These are phyloP conservation scores for Zygaena filipendulae DNA, from an alignment of 2,888 invertebrate genomes.

Conservation along the genomic window DNA sequence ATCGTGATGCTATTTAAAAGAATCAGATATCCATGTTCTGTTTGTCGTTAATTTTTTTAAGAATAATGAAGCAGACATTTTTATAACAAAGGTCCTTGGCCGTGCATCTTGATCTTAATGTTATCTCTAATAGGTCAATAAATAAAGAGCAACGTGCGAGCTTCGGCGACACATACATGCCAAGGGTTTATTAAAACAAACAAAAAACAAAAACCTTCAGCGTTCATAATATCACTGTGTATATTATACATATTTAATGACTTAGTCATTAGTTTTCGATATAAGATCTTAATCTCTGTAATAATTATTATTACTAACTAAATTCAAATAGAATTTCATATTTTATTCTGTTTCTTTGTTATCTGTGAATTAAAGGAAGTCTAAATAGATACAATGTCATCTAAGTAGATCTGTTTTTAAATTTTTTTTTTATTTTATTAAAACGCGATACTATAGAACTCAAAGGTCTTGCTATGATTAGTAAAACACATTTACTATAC, in stretches of 20 bases:
- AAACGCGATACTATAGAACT: too few relatives aligned
- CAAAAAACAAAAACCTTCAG: conserved; percentile 43
- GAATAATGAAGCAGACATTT: conserved; percentile 68
- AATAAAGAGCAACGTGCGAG: conserved; percentile 65
- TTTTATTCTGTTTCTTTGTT: too few relatives aligned
- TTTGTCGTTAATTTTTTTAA: conserved; percentile 48
- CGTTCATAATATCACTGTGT: conserved; percentile 42
- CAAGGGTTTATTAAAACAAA: conserved; percentile 59
- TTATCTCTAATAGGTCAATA: conserved; percentile 70
- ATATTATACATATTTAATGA: conserved; percentile 49
- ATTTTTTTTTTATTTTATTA: too few relatives aligned
- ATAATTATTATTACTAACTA: too few relatives aligned
- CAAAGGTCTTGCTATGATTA: too few relatives aligned
- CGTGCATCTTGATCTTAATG: conserved; percentile 68
- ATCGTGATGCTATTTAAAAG: too few relatives aligned
- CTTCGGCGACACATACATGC: conserved; percentile 60
- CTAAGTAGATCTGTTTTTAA: too few relatives aligned
- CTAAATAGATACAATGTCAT: too few relatives aligned
- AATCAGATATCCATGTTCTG: too few relatives aligned
- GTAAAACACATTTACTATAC: too few relatives aligned
- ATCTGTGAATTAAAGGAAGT: too few relatives aligned
- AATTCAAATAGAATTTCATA: too few relatives aligned
- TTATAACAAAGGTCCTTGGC: conserved; percentile 69
- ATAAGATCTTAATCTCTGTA: conserved; percentile 10
- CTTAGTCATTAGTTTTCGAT: conserved; percentile 27